Evolutionary conservation across 2,888 invertebrate genomes (phyloP).

Genomic region (Xylota sylvarum): DNA sequence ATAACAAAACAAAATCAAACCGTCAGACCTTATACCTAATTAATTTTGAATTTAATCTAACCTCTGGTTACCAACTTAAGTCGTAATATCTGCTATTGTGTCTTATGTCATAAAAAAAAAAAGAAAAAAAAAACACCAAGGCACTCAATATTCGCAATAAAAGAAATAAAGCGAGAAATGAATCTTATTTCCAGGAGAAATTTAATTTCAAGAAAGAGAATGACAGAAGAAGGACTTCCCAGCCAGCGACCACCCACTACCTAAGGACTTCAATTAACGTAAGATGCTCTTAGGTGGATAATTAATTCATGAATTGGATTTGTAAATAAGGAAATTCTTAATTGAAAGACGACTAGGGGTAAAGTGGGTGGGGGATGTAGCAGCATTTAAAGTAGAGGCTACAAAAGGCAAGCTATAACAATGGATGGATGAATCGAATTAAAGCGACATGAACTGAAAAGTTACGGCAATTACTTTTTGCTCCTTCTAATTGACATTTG

Average conservation of each 20-base stretch:
- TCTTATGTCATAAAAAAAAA: not conserved
- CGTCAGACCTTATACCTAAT: not conserved
- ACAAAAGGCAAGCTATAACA: slow-evolving; percentile 21
- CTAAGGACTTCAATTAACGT: slow-evolving; percentile 46
- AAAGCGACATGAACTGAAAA: slow-evolving; percentile 4
- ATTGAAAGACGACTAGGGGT: slow-evolving; percentile 37
- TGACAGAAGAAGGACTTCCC: not conserved
- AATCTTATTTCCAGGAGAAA: slow-evolving; percentile 21
- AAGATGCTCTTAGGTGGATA: slow-evolving; percentile 49
- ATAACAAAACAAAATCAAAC: not conserved
- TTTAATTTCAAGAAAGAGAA: not conserved
- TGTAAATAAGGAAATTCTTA: slow-evolving; percentile 61
- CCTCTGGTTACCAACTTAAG: slow-evolving; percentile 6
- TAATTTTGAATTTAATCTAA: slow-evolving; percentile 30
- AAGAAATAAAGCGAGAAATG: not conserved
- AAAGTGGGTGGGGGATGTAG: not conserved
- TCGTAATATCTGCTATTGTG: not conserved
- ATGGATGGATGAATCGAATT: slow-evolving; percentile 22
- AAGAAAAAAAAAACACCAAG: not conserved
- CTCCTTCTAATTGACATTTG: slow-evolving; percentile 19
- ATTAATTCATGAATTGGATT: slow-evolving; percentile 62
- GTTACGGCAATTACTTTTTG: slow-evolving; percentile 26
- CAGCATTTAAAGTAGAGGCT: not conserved
- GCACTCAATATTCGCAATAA: not conserved
- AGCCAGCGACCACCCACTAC: not conserved